Conservation (phyloP, 2,888 invertebrate genomes). For the Copidosoma aretas region DNA sequence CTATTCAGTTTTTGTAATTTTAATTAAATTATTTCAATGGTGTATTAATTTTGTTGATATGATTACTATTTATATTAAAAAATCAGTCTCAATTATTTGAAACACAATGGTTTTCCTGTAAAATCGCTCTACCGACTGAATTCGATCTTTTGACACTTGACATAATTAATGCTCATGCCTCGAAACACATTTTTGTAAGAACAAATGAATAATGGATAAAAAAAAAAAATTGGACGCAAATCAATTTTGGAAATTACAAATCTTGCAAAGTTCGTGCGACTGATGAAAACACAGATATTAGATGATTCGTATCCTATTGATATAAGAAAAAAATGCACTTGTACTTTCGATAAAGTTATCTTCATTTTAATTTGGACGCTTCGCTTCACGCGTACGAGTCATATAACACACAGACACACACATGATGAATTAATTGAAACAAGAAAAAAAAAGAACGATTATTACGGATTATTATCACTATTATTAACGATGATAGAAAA, state of each 20-base stretch:
- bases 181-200: constrained; percentile 14
- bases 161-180: not conserved
- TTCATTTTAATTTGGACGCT: constrained; percentile 10
- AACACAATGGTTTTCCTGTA: constrained; percentile 31
- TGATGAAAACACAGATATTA: constrained; percentile 19
- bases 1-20: too few relatives aligned
- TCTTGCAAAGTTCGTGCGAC: constrained; percentile 20
- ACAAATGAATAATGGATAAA: not conserved
- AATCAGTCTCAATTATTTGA: too few relatives aligned
- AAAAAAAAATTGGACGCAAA: constrained; percentile 1
- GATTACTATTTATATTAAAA: too few relatives aligned
- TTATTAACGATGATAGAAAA: not conserved
- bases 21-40: too few relatives aligned
- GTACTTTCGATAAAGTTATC: constrained; percentile 10
- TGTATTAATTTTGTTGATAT: too few relatives aligned
- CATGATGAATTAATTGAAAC: constrained; percentile 24
- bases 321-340: constrained; percentile 9
- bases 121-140: constrained; percentile 37
- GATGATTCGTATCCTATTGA: constrained; percentile 20
- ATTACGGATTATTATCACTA: constrained; percentile 19
- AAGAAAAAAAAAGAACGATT: constrained; percentile 11
- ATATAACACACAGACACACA: constrained; percentile 8
- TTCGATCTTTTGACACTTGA: constrained; percentile 21
- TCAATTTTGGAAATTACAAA: not conserved
- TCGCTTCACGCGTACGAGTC: constrained; percentile 16